These are phyloP conservation scores for Odocoileus hemionus DNA, from an alignment of 2,113 vertebrate species.

Conservation along the genomic window DNA sequence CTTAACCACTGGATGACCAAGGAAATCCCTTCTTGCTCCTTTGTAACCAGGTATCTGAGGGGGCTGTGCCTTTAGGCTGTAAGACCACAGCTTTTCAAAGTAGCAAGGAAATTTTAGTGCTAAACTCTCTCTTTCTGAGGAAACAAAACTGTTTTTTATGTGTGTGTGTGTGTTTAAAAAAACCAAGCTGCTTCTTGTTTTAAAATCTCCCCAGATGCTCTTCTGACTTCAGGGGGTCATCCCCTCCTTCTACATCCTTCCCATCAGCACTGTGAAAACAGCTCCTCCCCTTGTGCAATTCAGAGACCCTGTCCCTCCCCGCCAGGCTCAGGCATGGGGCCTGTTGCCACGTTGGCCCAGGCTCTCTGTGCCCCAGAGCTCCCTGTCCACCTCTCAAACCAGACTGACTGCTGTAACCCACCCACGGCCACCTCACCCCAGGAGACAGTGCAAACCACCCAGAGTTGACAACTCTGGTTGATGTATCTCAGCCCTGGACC, in stretches of 20 bases:
- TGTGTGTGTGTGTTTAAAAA: background rate
- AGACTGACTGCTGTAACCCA: accelerated
- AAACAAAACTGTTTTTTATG: background rate
- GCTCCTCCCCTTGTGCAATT: background rate
- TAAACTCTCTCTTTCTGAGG: background rate
- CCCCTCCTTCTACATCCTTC: too few species aligned
- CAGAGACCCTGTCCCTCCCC: background rate
- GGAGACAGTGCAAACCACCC: background rate
- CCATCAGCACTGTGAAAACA: background rate
- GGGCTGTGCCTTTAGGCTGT: too few species aligned
- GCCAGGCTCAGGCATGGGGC: background rate
- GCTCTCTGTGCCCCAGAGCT: background rate
- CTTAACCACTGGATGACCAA: background rate
- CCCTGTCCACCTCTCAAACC: background rate
- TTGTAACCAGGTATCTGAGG: background rate
- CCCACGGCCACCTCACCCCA: background rate
- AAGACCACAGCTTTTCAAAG: background rate
- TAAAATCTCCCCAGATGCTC: background rate
- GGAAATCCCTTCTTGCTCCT: background rate
- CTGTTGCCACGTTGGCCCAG: background rate
- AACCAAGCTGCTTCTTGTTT: background rate
- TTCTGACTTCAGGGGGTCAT: background rate
- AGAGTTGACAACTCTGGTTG: background rate
- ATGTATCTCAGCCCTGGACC: background rate
- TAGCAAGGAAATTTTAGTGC: too few species aligned